These are phyloP conservation scores for Sebastes cheni DNA, from an alignment of 2,797 vertebrate genomes.

Conservation along the genomic window DNA sequence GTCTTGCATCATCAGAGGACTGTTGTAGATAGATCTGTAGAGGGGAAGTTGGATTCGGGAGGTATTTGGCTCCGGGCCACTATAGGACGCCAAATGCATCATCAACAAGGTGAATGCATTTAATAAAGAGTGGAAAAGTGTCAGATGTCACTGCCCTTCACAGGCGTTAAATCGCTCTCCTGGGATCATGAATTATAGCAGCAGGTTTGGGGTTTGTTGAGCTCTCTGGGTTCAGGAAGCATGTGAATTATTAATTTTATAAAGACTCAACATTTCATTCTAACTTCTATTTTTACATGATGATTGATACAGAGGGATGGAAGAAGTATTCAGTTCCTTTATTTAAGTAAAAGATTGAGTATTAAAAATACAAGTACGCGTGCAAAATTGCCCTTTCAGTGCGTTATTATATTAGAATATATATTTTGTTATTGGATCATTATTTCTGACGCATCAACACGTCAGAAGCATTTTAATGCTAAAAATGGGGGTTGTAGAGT, in stretches of 20 bases:
- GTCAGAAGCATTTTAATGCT: background rate
- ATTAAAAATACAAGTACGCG: background rate
- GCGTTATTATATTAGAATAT: background rate
- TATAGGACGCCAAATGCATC: background rate
- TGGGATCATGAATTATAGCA: conserved; percentile 3
- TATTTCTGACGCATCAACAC: background rate
- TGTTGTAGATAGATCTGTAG: background rate
- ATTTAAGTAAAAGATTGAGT: background rate
- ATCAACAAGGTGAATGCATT: conserved; percentile 44
- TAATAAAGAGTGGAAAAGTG: conserved; percentile 23
- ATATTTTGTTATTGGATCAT: background rate
- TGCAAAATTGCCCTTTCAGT: background rate
- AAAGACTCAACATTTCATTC: background rate
- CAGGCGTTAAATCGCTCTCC: background rate
- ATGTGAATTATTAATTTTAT: background rate
- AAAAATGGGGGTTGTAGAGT: background rate
- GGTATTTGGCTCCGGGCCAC: conserved; percentile 14
- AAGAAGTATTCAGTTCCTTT: background rate
- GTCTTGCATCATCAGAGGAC: background rate
- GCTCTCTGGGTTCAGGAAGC: background rate
- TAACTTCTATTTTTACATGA: background rate
- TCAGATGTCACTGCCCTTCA: background rate
- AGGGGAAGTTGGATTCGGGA: background rate
- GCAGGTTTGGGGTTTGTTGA: background rate
- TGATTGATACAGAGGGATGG: background rate